Percentiles rank a stretch among this genome's conserved stretches.
These are phyloP conservation scores for Otolemur crassicaudatus DNA, from an alignment of 2,797 vertebrate species.

Conservation along the genomic window DNA sequence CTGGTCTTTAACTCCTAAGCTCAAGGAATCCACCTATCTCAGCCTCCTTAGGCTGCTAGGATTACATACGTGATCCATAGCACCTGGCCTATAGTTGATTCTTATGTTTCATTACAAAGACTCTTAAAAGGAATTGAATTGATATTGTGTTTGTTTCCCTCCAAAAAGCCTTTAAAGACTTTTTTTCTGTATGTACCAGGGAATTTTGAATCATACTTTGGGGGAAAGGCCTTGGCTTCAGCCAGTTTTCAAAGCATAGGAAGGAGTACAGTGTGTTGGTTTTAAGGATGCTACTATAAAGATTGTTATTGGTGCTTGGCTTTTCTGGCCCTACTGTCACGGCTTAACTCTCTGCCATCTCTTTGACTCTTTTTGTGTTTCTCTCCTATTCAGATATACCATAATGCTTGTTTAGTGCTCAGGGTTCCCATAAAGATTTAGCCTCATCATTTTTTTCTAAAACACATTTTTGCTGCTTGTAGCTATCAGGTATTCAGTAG, in stretches of 20 bases:
- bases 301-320: not conserved
- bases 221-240: not conserved
- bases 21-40: too few species aligned
- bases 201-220: not conserved
- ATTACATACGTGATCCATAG: too few species aligned
- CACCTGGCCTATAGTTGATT: not conserved
- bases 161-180: not conserved
- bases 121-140: not conserved
- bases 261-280: rapidly evolving
- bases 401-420: not conserved
- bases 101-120: not conserved
- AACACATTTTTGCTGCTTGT: not conserved
- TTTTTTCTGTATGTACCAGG: not conserved
- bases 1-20: too few species aligned
- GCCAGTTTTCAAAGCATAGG: not conserved
- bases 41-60: too few species aligned
- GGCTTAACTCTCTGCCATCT: not conserved
- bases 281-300: not conserved
- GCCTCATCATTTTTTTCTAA: not conserved
- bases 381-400: not conserved
- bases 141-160: not conserved
- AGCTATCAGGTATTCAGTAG: not conserved
- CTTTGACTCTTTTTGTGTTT: not conserved
- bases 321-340: not conserved
- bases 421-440: not conserved